Percentiles rank a stretch among this genome's conserved stretches.
Conservation (phyloP, 2,888 invertebrate genomes). For the Subacronicta megacephala region DNA sequence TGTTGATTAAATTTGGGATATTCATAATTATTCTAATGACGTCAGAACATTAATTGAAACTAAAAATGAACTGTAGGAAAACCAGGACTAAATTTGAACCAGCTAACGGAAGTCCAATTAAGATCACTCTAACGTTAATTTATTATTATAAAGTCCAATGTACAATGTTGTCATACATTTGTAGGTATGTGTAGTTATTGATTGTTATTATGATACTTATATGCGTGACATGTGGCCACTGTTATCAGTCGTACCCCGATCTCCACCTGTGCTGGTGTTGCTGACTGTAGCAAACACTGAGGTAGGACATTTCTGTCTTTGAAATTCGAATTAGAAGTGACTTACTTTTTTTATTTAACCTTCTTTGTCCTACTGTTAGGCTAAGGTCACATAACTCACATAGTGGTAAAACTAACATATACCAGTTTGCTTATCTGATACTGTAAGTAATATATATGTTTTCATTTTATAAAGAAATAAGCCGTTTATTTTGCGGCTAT, state of each 20-base stretch:
- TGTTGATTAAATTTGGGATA: too few species aligned
- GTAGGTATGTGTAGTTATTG: conserved; percentile 27
- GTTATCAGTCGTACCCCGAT: conserved; percentile 61
- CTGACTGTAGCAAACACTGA: conserved; percentile 17
- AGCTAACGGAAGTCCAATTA: conserved; percentile 48
- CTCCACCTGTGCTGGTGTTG: conserved; percentile 56
- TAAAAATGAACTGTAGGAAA: conserved; percentile 5
- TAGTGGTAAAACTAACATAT: not conserved
- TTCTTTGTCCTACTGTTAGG: conserved; percentile 8
- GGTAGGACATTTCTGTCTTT: conserved; percentile 2
- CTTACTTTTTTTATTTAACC: conserved; percentile 13
- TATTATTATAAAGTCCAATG: conserved; percentile 56
- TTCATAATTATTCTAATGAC: conserved; percentile 4
- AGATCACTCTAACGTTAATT: conserved; percentile 31
- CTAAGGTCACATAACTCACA: conserved; percentile 15
- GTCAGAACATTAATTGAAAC: conserved; percentile 14
- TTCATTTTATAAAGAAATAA: not conserved
- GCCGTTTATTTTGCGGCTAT: not conserved
- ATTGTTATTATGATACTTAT: conserved; percentile 50
- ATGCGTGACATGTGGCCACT: conserved; percentile 37
- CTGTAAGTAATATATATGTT: too few species aligned
- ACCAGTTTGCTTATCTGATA: not conserved
- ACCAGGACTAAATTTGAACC: conserved; percentile 13
- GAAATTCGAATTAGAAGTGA: conserved; percentile 16
- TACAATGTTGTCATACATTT: conserved; percentile 38